Evolutionary conservation across 2,797 vertebrate species (phyloP).

Genomic region (Paratrypauchen microcephalus): DNA sequence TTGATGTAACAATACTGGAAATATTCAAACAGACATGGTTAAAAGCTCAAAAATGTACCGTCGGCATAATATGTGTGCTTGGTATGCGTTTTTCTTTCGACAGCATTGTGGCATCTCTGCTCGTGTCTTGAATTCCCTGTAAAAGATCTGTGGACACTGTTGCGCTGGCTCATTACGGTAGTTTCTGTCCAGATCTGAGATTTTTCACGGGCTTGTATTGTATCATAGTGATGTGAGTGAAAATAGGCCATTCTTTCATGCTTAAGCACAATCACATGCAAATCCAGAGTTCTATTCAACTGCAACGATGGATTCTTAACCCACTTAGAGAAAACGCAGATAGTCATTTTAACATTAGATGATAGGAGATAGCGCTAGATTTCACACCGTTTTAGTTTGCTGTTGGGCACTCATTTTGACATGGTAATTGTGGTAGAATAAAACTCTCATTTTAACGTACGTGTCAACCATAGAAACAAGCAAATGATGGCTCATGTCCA

Average conservation of each 20-base stretch:
- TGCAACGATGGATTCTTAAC: conserved; percentile 9
- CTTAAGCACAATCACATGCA: conserved; percentile 1
- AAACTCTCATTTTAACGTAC: too few species aligned
- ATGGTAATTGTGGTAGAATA: too few species aligned
- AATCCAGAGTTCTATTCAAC: background rate
- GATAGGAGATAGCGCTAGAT: background rate
- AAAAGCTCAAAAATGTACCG: too few species aligned
- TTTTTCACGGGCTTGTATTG: background rate
- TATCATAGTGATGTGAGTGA: background rate
- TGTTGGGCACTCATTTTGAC: background rate
- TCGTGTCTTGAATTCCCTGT: background rate
- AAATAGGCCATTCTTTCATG: conserved; percentile 8
- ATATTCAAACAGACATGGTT: too few species aligned
- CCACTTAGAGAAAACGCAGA: background rate
- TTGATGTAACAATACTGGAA: too few species aligned
- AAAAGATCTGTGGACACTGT: background rate
- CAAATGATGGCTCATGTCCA: too few species aligned
- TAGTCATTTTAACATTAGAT: background rate
- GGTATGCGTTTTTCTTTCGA: background rate
- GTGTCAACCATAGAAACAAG: too few species aligned
- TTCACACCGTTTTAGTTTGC: background rate
- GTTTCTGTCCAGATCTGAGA: background rate
- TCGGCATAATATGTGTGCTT: too few species aligned
- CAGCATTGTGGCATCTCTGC: background rate
- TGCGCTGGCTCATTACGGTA: background rate